Evolutionary conservation across 2,888 invertebrate genomes (phyloP), one percentile per base, ranked within the genome.

Genomic region (Prosopocoilus inquinatus): DNA sequence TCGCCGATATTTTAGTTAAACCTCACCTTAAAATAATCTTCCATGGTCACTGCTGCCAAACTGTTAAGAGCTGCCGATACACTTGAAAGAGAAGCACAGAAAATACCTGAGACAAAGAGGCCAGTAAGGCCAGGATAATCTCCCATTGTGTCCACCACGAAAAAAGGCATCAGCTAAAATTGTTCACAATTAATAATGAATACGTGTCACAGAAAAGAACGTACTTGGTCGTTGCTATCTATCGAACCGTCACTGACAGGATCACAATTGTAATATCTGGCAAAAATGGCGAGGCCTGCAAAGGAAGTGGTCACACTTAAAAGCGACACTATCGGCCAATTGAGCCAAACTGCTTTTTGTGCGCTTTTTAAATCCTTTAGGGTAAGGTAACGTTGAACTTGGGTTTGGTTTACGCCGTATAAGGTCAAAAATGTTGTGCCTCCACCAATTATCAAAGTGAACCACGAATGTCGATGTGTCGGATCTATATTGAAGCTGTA

Each of bases 11-110:
- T 32, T 41, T 11, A 28, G 20, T 28, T 28, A 28, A 28, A 28
- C 32, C 16, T 54, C 61, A 73, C 74, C 63, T 84, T 84, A 1
- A 94, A 75, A 62, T 94, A 91, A 76, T 95, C 95, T 66, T 91
- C 88, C 47, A 94, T 78, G 0, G 92, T 90, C n/a, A 94, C 91
- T 1, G 94, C 94, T 0, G 94, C 88, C 43, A 95, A 78, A 0
- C 94, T 90, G 69, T 94, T 94, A 57, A 94, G 83, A 1, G 91
- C 87, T 0, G 94, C 92, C 0, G 94, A 94, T 53, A 95, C 88
- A 0, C 93, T 93, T 50, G 93, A 93, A 4, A 95, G 79, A 0
- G 93, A 90, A 1, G 91, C 94, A 63, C 91, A 91, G 71, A 94
- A 93, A 54, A 95, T 88, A 2, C 94, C 88, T 2, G 94, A 90